Evolutionary conservation across 2,113 vertebrate genomes (phyloP), one percentile per base, ranked within the genome.

Genomic region (Plecotus auritus): DNA sequence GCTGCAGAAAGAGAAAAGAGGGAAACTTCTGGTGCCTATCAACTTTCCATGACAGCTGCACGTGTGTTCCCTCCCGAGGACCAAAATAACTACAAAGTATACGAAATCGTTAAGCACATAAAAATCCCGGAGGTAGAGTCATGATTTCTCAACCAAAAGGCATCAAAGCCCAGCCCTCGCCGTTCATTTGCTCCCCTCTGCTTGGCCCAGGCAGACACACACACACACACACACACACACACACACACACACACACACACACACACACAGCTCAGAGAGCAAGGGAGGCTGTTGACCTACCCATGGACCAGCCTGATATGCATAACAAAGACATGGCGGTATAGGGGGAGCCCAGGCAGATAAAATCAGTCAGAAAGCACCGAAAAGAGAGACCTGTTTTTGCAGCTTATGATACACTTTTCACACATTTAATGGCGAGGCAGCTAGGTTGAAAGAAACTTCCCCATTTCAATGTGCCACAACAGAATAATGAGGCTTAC

Each of bases 61-160:
- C 64, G 91, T 96, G 28, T 87, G 84, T 95, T 97, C 94, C 93
- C 97, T 97, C 97, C 94, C 4, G 86, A 98, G 97, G 90, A 94
- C 96, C 96, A 94, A 93, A 98, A 96, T 96, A 97, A 96, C 97
- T 96, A 97, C 96, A 95, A 96, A 97, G 97, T 81, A 74, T 93
- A 95, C 3, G 87, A 95, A 98, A 96, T 97, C 81, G 82, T 91
- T 74, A 97, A 94, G 97, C 91, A 95, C 94, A 81, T 67, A 96
- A 96, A 97, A 97, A 97, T 94, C 97, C 98, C 86, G 20, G 95
- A 97, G 97, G 89, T 92, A 96, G 93, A 97, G 80, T 81, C 94
- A 28, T 4, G 2, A 96, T 95, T 98, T 98, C 95, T 94, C 97
- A 97, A 72, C 86, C 72, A 49, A 88, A 97, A 97, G 88, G 93